Evolutionary conservation across 2,113 vertebrate genomes (phyloP), one percentile per base, ranked within the genome.

Genomic region (Ondatra zibethicus): DNA sequence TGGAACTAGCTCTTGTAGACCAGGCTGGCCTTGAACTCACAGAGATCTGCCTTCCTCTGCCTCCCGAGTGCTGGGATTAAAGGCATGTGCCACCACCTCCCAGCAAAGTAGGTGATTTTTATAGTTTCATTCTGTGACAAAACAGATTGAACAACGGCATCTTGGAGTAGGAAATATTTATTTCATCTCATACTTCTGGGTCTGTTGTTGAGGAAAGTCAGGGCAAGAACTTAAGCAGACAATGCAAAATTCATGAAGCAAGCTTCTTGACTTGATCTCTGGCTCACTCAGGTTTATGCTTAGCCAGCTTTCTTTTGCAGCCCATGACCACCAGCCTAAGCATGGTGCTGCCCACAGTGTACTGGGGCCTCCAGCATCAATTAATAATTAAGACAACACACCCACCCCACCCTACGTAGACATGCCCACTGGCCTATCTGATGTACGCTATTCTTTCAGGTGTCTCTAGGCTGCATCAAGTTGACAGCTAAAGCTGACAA

Each of bases 401-500:
- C 19, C 50, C 23, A 5, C 14, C 10, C 17, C 12, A 8, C 6
- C 27, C 10, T 1, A 29, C 0, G 9, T 1, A 84, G 36, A 39
- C 36, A 84, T 29, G 23, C 36, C 17, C 10, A 39, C 12, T 61
- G 55, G 12, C 6, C 33, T 42, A 13, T 84, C 23, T 42, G 36
- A 25, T n/a, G 36, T 39, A 58, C 11, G 21, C 10, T 63, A 14
- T 39, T 3, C 25, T 84, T 13, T 29, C 23, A 84, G n/a, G 29
- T 63, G 25, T 42, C 12, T 61, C 25, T 63, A 63, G n/a, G 3
- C 81, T 84, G 5, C 10, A 36, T 61, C 36, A 63, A 42, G 19
- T 12, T n/a, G 10, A 58, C 19, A 58, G 4, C 11, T 81, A 58
- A 58, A 81, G 21, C 17, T 81, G 58, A 25, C 21, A 25, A 36